Conservation (phyloP, 1,140 invertebrate genomes). For the Zaprionus vittiger region DNA sequence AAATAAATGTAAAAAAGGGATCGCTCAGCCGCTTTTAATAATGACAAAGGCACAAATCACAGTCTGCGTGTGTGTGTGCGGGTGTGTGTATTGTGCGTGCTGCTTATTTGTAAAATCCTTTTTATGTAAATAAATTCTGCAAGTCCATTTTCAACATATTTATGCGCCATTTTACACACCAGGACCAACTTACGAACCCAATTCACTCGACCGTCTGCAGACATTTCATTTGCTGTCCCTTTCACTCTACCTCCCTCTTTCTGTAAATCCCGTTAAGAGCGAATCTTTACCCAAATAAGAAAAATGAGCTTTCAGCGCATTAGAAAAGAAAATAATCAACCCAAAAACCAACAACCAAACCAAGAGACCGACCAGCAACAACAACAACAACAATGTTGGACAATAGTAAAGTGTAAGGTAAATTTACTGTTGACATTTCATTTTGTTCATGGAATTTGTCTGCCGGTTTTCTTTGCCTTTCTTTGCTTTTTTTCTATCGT, state of each 20-base stretch:
- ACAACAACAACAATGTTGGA: slow-evolving; percentile 17
- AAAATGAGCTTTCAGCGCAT: slow-evolving; percentile 79
- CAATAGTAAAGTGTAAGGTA: slow-evolving; percentile 70
- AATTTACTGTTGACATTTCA: slow-evolving; percentile 82
- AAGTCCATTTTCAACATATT: slow-evolving; percentile 82
- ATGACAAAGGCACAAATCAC: slow-evolving; percentile 79
- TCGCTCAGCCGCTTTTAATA: slow-evolving; percentile 75
- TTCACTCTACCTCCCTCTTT: slow-evolving; percentile 27
- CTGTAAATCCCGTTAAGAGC: slow-evolving; percentile 77
- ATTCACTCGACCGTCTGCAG: slow-evolving; percentile 34
- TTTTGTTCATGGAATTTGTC: slow-evolving; percentile 78
- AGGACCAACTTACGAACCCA: slow-evolving; percentile 33
- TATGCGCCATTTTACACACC: slow-evolving; percentile 81
- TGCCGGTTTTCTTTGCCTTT: slow-evolving; percentile 41
- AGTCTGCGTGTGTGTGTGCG: slow-evolving; percentile 10
- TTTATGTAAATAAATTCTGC: slow-evolving; percentile 82
- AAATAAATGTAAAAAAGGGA: slow-evolving; percentile 56
- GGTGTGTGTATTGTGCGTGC: slow-evolving; percentile 45
- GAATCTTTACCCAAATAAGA: slow-evolving; percentile 69
- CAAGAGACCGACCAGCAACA: slow-evolving; percentile 12
- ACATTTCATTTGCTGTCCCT: slow-evolving; percentile 17
- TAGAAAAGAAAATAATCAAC: slow-evolving; percentile 78
- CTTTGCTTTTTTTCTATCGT: slow-evolving; percentile 26
- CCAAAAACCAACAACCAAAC: slow-evolving; percentile 53
- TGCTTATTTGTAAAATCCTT: slow-evolving; percentile 77